A percentile compares a stretch with the other conserved stretches of the same genome.
Conservation (phyloP, 1,140 invertebrate genomes). For the Leguminivora glycinivorella region DNA sequence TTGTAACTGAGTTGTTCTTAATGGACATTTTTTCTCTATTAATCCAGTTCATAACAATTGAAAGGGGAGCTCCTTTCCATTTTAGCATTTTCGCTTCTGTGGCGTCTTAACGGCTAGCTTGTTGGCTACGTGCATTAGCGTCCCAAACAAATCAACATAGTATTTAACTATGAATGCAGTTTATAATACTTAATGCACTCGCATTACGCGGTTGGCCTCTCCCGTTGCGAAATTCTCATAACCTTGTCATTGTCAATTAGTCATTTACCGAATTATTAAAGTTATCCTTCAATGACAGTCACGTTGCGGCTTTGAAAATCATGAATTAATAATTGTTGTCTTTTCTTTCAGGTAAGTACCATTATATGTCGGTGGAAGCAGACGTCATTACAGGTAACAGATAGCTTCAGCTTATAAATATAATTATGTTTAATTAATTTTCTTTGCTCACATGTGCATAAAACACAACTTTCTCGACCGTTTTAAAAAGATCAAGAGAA, state of each 20-base stretch:
- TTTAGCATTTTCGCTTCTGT: too few relatives aligned
- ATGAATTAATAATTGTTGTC: not conserved
- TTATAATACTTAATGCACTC: not conserved
- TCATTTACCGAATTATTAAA: not conserved
- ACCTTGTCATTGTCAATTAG: not conserved
- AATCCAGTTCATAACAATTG: too few relatives aligned
- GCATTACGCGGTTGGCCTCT: not conserved
- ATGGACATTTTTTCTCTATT: too few relatives aligned
- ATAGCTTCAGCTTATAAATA: not conserved
- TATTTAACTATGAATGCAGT: not conserved
- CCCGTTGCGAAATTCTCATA: not conserved
- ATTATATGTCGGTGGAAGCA: not conserved
- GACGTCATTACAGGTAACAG: not conserved
- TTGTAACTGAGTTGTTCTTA: too few relatives aligned
- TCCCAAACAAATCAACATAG: not conserved
- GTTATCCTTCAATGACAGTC: not conserved
- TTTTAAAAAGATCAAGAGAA: too few relatives aligned
- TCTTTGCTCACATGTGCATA: too few relatives aligned
- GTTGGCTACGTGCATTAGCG: too few relatives aligned
- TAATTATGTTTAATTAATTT: not conserved
- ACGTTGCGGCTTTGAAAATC: not conserved
- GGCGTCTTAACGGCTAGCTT: too few relatives aligned
- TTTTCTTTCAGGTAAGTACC: constrained; percentile 2
- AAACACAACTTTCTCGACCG: too few relatives aligned
- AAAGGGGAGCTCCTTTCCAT: too few relatives aligned